These are phyloP conservation scores for Edolisoma coerulescens DNA, from an alignment of 2,113 vertebrate species.

Conservation along the genomic window DNA sequence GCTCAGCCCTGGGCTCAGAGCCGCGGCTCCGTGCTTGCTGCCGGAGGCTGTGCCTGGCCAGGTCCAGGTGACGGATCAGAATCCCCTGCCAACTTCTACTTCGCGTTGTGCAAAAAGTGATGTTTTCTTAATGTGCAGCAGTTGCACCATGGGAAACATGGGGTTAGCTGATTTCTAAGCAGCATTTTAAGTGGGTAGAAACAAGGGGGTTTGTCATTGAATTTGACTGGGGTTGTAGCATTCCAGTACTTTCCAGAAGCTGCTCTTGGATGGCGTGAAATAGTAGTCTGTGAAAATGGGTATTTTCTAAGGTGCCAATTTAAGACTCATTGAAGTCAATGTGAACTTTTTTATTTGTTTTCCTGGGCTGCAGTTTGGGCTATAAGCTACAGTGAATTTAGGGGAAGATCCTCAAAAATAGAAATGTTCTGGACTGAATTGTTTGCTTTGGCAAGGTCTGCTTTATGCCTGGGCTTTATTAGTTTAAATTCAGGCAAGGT, in stretches of 20 bases:
- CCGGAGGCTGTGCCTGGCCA: neutral
- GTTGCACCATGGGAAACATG: neutral
- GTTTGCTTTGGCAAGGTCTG: slow-evolving; percentile 1
- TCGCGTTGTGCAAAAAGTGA: neutral
- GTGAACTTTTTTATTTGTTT: neutral
- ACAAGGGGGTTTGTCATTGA: neutral
- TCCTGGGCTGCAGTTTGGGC: neutral
- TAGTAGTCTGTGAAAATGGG: neutral
- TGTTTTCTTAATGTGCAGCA: neutral
- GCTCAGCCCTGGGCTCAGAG: neutral
- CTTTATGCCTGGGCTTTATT: neutral
- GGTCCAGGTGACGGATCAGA: neutral
- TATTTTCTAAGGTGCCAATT: neutral
- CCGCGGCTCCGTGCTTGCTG: accelerated
- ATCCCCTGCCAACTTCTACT: neutral
- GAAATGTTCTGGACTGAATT: neutral
- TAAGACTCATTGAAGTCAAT: neutral
- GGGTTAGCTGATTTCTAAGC: neutral
- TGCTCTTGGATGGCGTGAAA: neutral
- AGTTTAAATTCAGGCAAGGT: neutral
- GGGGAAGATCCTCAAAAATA: neutral
- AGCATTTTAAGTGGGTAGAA: neutral
- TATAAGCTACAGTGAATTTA: neutral
- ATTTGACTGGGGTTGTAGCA: neutral
- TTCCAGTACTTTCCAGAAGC: neutral